Conservation (phyloP, 1,140 invertebrate species). For the Drosophila virilis region DNA sequence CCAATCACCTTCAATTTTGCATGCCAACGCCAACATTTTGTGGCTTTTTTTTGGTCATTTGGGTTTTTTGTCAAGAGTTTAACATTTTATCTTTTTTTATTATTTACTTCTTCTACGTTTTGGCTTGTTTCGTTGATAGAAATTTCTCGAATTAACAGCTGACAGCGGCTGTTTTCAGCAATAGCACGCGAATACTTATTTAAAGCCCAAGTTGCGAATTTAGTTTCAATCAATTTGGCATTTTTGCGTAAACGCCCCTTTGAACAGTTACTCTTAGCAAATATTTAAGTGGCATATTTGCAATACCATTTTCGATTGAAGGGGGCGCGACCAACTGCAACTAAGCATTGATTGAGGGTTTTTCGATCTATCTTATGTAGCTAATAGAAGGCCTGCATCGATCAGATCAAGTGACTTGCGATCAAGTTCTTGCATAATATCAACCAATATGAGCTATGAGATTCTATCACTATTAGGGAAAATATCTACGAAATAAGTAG, state of each 20-base stretch:
- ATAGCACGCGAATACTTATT: not conserved
- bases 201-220: conserved; percentile 3
- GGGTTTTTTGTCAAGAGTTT: conserved; percentile 11
- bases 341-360: conserved; percentile 25
- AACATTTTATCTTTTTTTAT: conserved; percentile 18
- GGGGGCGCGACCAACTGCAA: conserved; percentile 10
- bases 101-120: conserved; percentile 1
- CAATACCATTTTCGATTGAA: conserved; percentile 14
- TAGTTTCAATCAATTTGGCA: not conserved
- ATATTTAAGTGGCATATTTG: conserved; percentile 34
- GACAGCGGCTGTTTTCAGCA: not conserved
- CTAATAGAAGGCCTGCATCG: conserved; percentile 6
- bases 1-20: conserved; percentile 61
- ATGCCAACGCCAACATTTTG: conserved; percentile 30
- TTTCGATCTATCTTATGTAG: conserved; percentile 1
- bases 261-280: conserved; percentile 13
- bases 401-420: conserved; percentile 2
- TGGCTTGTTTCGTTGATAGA: conserved; percentile 28
- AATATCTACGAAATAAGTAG: no score
- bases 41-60: conserved; percentile 9
- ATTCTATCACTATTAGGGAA: no score
- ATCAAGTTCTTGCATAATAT: conserved; percentile 3
- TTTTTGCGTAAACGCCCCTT: conserved; percentile 9
- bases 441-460: not conserved
- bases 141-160: conserved; percentile 46